These are phyloP conservation scores for Netelia virgata DNA, from an alignment of 2,888 invertebrate species.

Conservation along the genomic window DNA sequence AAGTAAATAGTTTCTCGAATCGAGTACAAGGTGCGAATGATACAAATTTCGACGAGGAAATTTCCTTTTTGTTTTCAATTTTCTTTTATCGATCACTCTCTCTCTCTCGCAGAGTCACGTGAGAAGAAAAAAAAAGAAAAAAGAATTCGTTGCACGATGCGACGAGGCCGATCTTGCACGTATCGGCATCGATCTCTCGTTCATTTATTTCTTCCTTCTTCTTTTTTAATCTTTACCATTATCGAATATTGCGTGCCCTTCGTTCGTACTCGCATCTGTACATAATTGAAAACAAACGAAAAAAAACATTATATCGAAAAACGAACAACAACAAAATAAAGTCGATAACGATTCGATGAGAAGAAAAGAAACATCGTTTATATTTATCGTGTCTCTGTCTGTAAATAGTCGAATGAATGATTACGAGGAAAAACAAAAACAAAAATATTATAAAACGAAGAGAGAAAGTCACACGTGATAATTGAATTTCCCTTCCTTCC, in stretches of 20 bases:
- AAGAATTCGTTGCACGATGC: neutral
- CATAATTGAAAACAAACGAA: constrained; percentile 43
- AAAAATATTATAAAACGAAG: neutral
- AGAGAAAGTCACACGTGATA: constrained; percentile 49
- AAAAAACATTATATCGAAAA: neutral
- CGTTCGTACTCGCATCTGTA: constrained; percentile 54
- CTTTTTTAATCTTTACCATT: constrained; percentile 15
- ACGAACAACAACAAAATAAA: constrained; percentile 10
- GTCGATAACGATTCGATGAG: constrained; percentile 34
- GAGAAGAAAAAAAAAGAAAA: constrained; percentile 10
- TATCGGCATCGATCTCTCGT: neutral
- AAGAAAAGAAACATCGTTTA: constrained; percentile 35
- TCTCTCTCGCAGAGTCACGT: neutral
- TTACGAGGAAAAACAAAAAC: constrained; percentile 23
- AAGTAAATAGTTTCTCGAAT: neutral
- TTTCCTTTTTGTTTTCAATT: neutral
- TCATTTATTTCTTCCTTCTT: neutral
- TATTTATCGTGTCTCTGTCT: constrained; percentile 58
- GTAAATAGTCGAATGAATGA: constrained; percentile 62
- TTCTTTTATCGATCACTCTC: neutral
- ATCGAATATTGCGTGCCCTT: constrained; percentile 38
- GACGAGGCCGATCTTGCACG: neutral
- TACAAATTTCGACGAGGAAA: constrained; percentile 1
- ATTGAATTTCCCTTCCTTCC: constrained; percentile 42
- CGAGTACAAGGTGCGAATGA: constrained; percentile 4